Evolutionary conservation across 2,888 invertebrate species (phyloP).

Genomic region (Yponomeuta plumbellus): DNA sequence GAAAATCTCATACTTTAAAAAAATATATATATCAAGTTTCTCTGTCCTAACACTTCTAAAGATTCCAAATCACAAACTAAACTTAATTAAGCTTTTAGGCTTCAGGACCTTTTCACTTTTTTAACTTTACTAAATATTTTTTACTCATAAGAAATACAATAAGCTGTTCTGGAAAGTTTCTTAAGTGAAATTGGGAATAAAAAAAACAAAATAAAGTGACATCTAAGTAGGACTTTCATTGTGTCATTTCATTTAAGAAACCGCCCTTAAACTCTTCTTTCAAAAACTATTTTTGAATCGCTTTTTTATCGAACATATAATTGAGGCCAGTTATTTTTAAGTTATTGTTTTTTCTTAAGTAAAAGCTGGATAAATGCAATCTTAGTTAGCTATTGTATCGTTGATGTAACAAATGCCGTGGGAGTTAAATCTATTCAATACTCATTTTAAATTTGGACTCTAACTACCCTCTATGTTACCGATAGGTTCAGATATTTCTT

Average conservation of each 20-base stretch:
- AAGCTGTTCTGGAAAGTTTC: too few relatives aligned
- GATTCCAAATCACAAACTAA: slow-evolving; percentile 29
- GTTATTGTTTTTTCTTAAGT: slow-evolving; percentile 58
- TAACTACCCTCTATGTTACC: not conserved
- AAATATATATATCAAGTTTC: slow-evolving; percentile 46
- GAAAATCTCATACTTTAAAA: slow-evolving; percentile 57
- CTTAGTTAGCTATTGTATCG: slow-evolving; percentile 6
- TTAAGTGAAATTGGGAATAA: too few relatives aligned
- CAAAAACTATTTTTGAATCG: slow-evolving; percentile 5
- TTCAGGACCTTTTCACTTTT: not conserved
- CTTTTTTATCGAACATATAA: slow-evolving; percentile 43
- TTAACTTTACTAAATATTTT: not conserved
- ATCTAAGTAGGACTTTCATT: not conserved
- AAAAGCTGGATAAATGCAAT: slow-evolving; percentile 33
- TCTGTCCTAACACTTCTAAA: slow-evolving; percentile 30
- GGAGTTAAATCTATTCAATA: not conserved
- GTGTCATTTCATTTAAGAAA: not conserved
- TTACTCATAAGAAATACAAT: not conserved
- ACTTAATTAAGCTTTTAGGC: too few relatives aligned
- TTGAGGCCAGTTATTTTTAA: slow-evolving; percentile 72
- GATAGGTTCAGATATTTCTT: not conserved
- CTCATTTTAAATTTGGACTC: slow-evolving; percentile 1
- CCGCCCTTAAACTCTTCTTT: slow-evolving; percentile 8
- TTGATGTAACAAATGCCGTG: slow-evolving; percentile 13
- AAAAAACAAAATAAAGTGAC: not conserved